These are phyloP conservation scores for Odontophorus gujanensis DNA, from an alignment of 2,113 vertebrate species.

Conservation along the genomic window DNA sequence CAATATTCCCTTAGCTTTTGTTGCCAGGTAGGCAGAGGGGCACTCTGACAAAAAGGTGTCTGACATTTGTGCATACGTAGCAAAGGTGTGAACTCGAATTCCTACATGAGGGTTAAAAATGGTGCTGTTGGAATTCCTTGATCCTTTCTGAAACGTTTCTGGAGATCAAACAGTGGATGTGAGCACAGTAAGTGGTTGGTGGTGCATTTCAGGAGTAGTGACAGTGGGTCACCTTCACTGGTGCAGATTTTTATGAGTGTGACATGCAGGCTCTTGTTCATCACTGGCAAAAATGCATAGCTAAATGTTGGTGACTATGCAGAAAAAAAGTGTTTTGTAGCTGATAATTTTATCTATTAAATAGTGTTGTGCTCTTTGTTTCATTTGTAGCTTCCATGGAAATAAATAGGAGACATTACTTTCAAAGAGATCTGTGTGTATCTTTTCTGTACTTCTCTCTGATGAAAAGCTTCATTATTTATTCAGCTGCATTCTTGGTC, in stretches of 20 bases:
- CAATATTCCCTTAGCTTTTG: not conserved
- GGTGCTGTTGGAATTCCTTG: not conserved
- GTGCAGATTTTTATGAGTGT: not conserved
- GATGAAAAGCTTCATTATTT: conserved; percentile 65
- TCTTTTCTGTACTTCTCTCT: conserved; percentile 10
- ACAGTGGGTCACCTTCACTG: not conserved
- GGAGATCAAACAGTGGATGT: not conserved
- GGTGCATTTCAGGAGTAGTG: not conserved
- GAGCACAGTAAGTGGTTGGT: too few species aligned
- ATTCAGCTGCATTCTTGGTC: conserved; percentile 55
- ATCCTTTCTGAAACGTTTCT: not conserved
- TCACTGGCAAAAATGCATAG: not conserved
- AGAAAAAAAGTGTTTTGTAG: not conserved
- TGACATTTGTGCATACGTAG: not conserved
- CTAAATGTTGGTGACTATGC: too few species aligned
- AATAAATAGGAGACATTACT: not conserved
- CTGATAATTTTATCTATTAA: not conserved
- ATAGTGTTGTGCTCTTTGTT: not conserved
- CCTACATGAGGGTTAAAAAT: too few species aligned
- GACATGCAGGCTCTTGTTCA: not conserved
- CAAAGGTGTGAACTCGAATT: not conserved
- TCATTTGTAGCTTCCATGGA: not conserved
- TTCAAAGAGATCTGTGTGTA: not conserved
- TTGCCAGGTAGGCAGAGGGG: not conserved
- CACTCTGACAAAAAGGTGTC: not conserved